Percentiles rank a stretch among this genome's conserved stretches.
phyloP scores from a whole-genome alignment of 1,140 invertebrate species.

The Euwallacea fornicatus region DNA sequence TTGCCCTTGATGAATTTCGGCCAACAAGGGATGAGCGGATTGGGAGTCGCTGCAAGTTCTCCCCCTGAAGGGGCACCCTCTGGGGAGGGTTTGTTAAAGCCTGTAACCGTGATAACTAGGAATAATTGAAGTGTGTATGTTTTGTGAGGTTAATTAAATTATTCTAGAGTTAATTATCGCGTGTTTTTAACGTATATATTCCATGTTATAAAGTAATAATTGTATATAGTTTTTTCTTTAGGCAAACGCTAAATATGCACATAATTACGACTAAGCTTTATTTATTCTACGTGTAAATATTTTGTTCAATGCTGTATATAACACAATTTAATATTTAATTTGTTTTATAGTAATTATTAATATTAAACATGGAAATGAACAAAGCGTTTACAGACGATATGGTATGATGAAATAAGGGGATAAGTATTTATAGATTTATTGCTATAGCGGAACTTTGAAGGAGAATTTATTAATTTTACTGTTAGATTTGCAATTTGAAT shows the following conservation, averaged over 20 bases:
- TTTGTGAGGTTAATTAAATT: not conserved
- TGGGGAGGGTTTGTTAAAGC: slow-evolving; percentile 47
- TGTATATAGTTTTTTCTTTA: not conserved
- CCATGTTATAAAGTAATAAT: not conserved
- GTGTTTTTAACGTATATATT: not conserved
- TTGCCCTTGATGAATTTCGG: slow-evolving; percentile 39
- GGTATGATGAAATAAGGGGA: too few species aligned
- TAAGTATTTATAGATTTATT: too few species aligned
- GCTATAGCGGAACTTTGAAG: too few species aligned
- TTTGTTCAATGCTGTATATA: slow-evolving; percentile 15
- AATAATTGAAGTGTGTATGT: slow-evolving; percentile 35
- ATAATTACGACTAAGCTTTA: slow-evolving; percentile 1
- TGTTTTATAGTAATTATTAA: not conserved
- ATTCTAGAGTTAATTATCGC: not conserved
- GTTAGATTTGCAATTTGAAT: not conserved
- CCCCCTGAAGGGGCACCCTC: slow-evolving; percentile 29
- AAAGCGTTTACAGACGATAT: not conserved
- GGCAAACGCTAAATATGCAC: slow-evolving; percentile 2
- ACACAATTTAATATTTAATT: not conserved
- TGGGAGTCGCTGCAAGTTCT: slow-evolving; percentile 23
- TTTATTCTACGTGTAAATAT: slow-evolving; percentile 21
- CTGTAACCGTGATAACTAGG: slow-evolving; percentile 51
- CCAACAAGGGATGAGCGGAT: slow-evolving; percentile 28
- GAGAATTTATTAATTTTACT: slow-evolving; percentile 1
- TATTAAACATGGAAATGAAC: not conserved